phyloP scores from a whole-genome alignment of 1,140 invertebrate species.

The Aphaenogaster rudis region DNA sequence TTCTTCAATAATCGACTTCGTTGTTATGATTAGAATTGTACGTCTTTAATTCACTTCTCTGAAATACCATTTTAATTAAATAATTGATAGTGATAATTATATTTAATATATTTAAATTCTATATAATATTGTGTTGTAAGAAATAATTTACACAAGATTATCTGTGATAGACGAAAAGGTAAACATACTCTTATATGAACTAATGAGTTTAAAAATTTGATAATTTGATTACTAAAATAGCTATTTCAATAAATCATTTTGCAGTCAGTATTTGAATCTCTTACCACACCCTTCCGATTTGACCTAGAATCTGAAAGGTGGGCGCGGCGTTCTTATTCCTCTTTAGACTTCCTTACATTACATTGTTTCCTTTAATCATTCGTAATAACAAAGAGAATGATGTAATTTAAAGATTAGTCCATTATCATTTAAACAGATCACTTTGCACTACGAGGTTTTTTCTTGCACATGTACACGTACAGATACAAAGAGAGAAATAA shows the following conservation, averaged over 20 bases:
- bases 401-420: background rate
- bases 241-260: constrained; percentile 65
- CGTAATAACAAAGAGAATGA: background rate
- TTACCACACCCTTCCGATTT: constrained; percentile 75
- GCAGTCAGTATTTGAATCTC: constrained; percentile 61
- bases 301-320: constrained; percentile 79
- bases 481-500: background rate
- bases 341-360: constrained; percentile 51
- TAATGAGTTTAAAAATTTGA: constrained; percentile 41
- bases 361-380: background rate
- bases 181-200: background rate
- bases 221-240: background rate
- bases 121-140: background rate
- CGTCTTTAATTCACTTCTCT: background rate
- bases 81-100: background rate
- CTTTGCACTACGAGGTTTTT: background rate
- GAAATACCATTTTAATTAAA: background rate
- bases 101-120: constrained; percentile 3
- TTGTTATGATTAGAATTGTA: background rate
- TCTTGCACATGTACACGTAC: background rate
- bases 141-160: background rate
- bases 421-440: background rate
- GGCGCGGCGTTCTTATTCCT: constrained; percentile 67
- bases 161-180: background rate
- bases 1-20: background rate